Percentiles rank a stretch among this genome's conserved stretches.
Conservation (phyloP, 2,797 vertebrate species). For the Sebastiscus albofasciatus region DNA sequence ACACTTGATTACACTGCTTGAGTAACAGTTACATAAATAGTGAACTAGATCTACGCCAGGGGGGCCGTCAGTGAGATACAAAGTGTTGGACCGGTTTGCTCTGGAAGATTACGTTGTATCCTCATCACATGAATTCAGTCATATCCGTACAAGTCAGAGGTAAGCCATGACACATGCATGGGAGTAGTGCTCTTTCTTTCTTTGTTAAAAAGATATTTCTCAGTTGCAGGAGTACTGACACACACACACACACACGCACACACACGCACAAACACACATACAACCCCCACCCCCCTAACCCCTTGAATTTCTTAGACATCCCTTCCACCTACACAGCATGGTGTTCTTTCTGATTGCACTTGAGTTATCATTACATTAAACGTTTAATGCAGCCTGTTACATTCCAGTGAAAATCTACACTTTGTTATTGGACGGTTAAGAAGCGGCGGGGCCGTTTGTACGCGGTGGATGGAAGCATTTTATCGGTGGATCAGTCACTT, state of each 20-base stretch:
- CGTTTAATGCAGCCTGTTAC: constrained; percentile 55
- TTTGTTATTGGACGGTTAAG: constrained; percentile 52
- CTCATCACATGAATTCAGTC: constrained; percentile 49
- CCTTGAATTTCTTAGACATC: constrained; percentile 45
- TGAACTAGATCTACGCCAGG: constrained; percentile 66
- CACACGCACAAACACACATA: background rate
- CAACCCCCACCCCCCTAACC: background rate
- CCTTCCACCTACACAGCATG: constrained; percentile 57
- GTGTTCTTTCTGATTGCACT: constrained; percentile 67
- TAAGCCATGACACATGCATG: constrained; percentile 72
- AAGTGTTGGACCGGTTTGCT: constrained; percentile 42
- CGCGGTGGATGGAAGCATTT: constrained; percentile 50
- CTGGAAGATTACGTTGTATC: constrained; percentile 41
- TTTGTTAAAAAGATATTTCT: constrained; percentile 38
- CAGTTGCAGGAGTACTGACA: constrained; percentile 43
- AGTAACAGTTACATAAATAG: constrained; percentile 74
- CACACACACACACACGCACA: background rate
- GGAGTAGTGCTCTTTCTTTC: constrained; percentile 48
- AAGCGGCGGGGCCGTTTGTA: constrained; percentile 27
- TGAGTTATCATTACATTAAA: constrained; percentile 61
- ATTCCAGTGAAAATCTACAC: constrained; percentile 62
- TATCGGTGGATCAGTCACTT: constrained; percentile 78
- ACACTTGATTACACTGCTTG: constrained; percentile 69
- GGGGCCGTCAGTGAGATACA: constrained; percentile 55
- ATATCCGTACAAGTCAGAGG: constrained; percentile 48